Percentiles rank a stretch among this genome's conserved stretches.
phyloP scores from a whole-genome alignment of 2,888 invertebrate species.

The Stegana nigrithorax region DNA sequence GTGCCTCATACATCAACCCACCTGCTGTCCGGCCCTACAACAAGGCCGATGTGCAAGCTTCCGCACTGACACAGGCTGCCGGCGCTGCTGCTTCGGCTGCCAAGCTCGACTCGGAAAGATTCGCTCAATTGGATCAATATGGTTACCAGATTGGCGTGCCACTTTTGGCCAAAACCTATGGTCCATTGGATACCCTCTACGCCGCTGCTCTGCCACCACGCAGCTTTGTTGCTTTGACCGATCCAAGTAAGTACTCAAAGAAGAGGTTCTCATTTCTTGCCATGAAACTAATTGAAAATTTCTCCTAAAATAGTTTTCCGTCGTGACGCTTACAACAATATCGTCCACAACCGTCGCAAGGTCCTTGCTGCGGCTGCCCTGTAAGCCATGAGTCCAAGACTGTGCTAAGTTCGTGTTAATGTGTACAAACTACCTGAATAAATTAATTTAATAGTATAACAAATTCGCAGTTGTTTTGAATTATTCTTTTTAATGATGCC shows the following conservation, averaged over 20 bases:
- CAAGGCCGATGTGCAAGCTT: conserved; percentile 50
- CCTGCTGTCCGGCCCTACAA: conserved; percentile 35
- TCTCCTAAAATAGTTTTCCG: conserved; percentile 52
- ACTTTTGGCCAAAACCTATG: conserved; percentile 49
- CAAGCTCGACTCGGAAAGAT: conserved; percentile 49
- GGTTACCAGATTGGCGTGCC: conserved; percentile 58
- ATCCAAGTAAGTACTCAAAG: conserved; percentile 64
- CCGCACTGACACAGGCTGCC: conserved; percentile 51
- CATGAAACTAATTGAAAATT: neutral
- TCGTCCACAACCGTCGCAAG: conserved; percentile 43
- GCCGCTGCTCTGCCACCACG: conserved; percentile 63
- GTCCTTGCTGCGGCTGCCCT: conserved; percentile 51
- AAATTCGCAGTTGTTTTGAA: too few species aligned
- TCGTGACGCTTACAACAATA: conserved; percentile 41
- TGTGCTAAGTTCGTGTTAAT: too few species aligned
- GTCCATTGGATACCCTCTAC: conserved; percentile 52
- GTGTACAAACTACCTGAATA: too few species aligned
- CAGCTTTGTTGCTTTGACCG: conserved; percentile 60
- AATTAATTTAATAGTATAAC: too few species aligned
- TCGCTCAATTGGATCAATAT: conserved; percentile 45
- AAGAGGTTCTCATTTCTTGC: neutral
- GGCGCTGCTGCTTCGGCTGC: conserved; percentile 60
- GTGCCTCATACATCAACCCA: neutral
- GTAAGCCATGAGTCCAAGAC: too few species aligned
- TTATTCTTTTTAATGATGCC: too few species aligned